These are phyloP conservation scores for Agonopterix heracliana DNA, from an alignment of 2,888 invertebrate species.

Conservation along the genomic window DNA sequence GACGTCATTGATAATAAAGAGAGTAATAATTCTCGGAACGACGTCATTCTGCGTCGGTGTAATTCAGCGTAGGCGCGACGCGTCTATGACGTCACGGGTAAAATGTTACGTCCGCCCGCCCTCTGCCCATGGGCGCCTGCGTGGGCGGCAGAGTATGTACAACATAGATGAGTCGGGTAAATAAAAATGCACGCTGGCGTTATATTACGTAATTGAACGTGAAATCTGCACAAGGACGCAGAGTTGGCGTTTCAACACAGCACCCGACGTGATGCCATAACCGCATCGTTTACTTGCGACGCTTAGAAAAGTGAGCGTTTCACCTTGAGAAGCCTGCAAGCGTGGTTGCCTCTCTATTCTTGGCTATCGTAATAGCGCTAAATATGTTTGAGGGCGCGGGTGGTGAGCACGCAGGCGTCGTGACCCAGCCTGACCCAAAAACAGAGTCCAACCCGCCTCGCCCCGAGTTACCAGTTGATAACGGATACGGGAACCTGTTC, in stretches of 20 bases:
- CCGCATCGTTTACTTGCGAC: slow-evolving; percentile 62
- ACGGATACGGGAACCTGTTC: slow-evolving; percentile 66
- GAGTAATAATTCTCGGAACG: slow-evolving; percentile 40
- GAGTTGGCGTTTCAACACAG: slow-evolving; percentile 51
- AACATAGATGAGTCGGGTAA: slow-evolving; percentile 32
- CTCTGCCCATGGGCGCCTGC: slow-evolving; percentile 27
- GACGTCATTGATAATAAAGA: slow-evolving; percentile 42
- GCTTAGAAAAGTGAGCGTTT: slow-evolving; percentile 71
- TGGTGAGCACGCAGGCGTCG: slow-evolving; percentile 64
- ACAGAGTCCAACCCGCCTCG: slow-evolving; percentile 56
- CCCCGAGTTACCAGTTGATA: slow-evolving; percentile 57
- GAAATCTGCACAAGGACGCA: slow-evolving; percentile 68
- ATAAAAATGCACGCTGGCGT: slow-evolving; percentile 40
- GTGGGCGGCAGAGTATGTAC: slow-evolving; percentile 21
- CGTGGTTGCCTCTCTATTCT: slow-evolving; percentile 55
- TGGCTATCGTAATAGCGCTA: slow-evolving; percentile 57
- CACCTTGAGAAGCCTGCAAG: slow-evolving; percentile 62
- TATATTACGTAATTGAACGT: slow-evolving; percentile 61
- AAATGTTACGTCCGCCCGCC: slow-evolving; percentile 32
- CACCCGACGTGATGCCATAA: slow-evolving; percentile 60
- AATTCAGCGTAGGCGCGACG: slow-evolving; percentile 55
- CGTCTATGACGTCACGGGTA: slow-evolving; percentile 64
- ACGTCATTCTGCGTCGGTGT: slow-evolving; percentile 56
- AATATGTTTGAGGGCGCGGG: slow-evolving; percentile 48
- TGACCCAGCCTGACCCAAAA: slow-evolving; percentile 74